These are phyloP conservation scores for Gymnorhina tibicen DNA, from an alignment of 2,113 vertebrate genomes.

Conservation along the genomic window DNA sequence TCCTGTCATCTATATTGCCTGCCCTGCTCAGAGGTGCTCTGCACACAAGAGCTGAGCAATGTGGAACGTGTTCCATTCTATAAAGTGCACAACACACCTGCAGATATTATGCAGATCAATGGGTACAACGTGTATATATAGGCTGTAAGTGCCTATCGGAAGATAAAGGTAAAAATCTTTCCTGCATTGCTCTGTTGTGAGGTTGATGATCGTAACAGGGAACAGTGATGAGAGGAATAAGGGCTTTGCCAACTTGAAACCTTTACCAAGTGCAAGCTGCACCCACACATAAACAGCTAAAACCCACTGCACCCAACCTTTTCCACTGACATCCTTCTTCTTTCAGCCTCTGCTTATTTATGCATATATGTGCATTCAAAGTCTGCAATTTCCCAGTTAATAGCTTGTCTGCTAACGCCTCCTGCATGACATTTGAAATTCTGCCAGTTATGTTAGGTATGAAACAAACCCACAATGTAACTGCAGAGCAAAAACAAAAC, in stretches of 20 bases:
- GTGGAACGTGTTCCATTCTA: background rate
- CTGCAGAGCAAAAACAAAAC: background rate
- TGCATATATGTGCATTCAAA: background rate
- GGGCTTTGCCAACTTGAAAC: background rate
- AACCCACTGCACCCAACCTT: background rate
- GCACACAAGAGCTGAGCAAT: background rate
- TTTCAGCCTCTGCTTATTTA: background rate
- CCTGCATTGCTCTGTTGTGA: background rate
- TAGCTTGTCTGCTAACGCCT: background rate
- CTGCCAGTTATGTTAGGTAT: background rate
- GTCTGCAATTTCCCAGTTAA: background rate
- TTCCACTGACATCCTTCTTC: background rate
- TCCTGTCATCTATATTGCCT: background rate
- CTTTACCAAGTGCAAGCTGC: background rate
- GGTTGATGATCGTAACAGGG: background rate
- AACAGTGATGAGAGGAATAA: background rate
- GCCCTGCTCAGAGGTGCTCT: background rate
- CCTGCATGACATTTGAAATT: background rate
- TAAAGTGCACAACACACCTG: background rate
- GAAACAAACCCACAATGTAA: background rate
- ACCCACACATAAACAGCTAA: background rate
- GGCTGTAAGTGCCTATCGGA: background rate
- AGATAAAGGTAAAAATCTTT: background rate
- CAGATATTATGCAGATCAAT: background rate
- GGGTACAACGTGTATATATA: background rate